These are phyloP conservation scores for Bombus impatiens DNA, from an alignment of 1,140 invertebrate species.

Conservation along the genomic window DNA sequence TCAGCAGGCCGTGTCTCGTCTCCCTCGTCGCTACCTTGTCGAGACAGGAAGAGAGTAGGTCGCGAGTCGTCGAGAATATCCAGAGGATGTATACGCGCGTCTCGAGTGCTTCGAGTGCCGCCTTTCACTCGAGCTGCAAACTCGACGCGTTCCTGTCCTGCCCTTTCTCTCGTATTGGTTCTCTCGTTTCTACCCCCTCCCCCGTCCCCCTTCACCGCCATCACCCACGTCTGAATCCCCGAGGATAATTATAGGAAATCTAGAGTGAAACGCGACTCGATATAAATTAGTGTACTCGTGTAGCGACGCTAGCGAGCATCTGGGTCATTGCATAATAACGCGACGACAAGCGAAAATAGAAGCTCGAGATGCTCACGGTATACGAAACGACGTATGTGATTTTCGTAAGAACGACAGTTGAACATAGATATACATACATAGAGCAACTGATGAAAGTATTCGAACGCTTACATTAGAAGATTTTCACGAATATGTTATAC, in stretches of 20 bases:
- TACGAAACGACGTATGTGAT: not conserved
- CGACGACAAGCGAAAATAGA: slow-evolving; percentile 6
- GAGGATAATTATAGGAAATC: slow-evolving; percentile 49
- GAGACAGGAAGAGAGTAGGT: slow-evolving; percentile 6
- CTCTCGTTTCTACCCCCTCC: not conserved
- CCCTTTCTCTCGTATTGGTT: slow-evolving; percentile 1
- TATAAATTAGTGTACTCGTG: slow-evolving; percentile 47
- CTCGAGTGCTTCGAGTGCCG: slow-evolving; percentile 30
- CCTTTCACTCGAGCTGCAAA: not conserved
- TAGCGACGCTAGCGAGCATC: slow-evolving; percentile 20
- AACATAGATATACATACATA: too few relatives aligned
- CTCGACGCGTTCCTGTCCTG: not conserved
- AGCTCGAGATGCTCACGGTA: not conserved
- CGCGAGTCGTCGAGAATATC: slow-evolving; percentile 36
- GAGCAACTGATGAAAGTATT: too few relatives aligned
- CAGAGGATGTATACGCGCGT: slow-evolving; percentile 30
- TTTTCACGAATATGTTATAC: too few relatives aligned
- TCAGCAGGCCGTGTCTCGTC: slow-evolving; percentile 8
- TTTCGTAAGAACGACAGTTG: not conserved
- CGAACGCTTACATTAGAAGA: too few relatives aligned
- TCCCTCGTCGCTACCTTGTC: not conserved
- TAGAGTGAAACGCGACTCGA: slow-evolving; percentile 36
- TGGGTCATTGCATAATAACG: slow-evolving; percentile 32
- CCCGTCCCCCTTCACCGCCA: not conserved
- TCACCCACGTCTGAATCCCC: not conserved